Evolutionary conservation across 2,888 invertebrate genomes (phyloP), one percentile per base, ranked within the genome.

Genomic region (Heteropelma amictum): DNA sequence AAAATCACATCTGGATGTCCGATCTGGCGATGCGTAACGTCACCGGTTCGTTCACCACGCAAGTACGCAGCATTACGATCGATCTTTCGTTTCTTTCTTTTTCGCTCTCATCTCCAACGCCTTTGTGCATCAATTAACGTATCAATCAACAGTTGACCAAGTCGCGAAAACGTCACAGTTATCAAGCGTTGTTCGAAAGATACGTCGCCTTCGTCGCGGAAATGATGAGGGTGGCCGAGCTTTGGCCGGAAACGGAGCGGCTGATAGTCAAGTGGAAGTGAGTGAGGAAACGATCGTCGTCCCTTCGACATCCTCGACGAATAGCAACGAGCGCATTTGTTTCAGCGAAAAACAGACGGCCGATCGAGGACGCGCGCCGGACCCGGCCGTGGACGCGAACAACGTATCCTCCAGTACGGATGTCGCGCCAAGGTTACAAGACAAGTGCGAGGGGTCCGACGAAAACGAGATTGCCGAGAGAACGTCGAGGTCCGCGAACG

Each of bases 151-250:
- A 89, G 86, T 77, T 89, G 67, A 84, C 85, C 30, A 86, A 88
- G 69, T 86, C 87, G 65, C 75, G 83, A 17, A 89, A 89, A 71
- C 88, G 87, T 70, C 81, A 86, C 8, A 84, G 85, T 70, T 89
- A 89, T 73, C 87, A 89, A 71, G 84, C 84, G 21, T 83, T 92
- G 47, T 89, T 92, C 70, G 90, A 90, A 73, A 90, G 91, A 63
- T 92, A 91, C 85, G 86, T 91, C 67, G 90, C 90, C 71, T 92
- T 92, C 83, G 91, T 92, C 71, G 90, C 92, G 81, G 92, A 92
- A 82, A 92, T 92, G 91, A 91, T 90, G 60, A 89, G 90, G 70
- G 90, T 92, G 51, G 90, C 90, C 67, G 90, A 90, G 28, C 87
- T 91, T 70, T 92, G 92, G 91, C 88, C 90, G 23, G 92, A 92